phyloP scores from a whole-genome alignment of 2,113 vertebrate genomes.

The Ivindomyrus marchei region DNA sequence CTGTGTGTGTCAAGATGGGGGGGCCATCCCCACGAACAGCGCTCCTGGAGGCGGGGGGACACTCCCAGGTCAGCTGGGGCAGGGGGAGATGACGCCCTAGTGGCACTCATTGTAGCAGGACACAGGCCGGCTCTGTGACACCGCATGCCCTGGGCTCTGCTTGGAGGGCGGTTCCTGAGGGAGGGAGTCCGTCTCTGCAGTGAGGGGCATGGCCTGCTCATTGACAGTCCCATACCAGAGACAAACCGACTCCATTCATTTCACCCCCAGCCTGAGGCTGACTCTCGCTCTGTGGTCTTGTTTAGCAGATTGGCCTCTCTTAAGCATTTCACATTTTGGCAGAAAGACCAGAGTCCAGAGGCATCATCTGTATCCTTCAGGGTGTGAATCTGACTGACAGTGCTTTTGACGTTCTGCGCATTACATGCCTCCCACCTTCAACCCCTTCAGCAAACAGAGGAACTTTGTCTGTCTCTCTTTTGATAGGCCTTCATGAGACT shows the following conservation, averaged over 20 bases:
- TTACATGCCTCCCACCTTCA: background rate
- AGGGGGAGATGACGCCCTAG: background rate
- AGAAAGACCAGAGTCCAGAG: background rate
- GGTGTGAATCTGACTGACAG: background rate
- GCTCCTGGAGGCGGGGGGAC: background rate
- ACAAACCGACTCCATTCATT: background rate
- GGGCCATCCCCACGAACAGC: background rate
- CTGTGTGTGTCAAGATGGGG: background rate
- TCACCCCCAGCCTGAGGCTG: background rate
- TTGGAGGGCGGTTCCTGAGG: background rate
- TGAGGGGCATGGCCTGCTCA: background rate
- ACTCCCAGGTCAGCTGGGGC: background rate
- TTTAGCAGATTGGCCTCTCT: background rate
- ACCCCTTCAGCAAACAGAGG: background rate
- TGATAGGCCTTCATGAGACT: background rate
- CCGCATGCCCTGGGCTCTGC: background rate
- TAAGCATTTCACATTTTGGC: background rate
- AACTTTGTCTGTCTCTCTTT: background rate
- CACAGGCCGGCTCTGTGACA: background rate
- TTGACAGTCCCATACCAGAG: background rate
- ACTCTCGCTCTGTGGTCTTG: background rate
- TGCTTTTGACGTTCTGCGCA: background rate
- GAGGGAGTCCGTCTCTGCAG: background rate
- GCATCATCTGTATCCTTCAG: background rate
- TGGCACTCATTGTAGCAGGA: background rate